A percentile compares a stretch with the other conserved stretches of the same genome.
Evolutionary conservation across 2,888 invertebrate genomes (phyloP).

Genomic region (Bombyx huttoni): DNA sequence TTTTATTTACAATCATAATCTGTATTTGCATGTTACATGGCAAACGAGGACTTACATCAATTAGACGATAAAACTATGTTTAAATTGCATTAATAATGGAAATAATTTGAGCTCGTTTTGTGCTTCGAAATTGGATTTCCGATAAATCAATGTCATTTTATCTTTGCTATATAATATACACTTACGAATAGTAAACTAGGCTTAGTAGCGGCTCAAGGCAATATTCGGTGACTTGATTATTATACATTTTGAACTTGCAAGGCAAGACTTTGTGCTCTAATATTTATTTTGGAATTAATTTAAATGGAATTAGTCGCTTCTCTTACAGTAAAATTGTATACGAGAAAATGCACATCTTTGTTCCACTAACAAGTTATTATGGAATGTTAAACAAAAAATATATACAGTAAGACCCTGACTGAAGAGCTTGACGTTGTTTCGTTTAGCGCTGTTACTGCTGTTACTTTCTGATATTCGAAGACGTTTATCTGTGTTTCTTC

Average conservation of each 20-base stretch:
- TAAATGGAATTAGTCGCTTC: not conserved
- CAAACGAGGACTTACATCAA: constrained; percentile 46
- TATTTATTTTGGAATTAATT: not conserved
- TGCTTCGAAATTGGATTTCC: constrained; percentile 4
- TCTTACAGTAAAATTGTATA: not conserved
- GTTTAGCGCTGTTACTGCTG: too few relatives aligned
- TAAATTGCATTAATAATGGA: constrained; percentile 9
- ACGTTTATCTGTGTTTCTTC: too few relatives aligned
- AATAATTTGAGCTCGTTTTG: constrained; percentile 14
- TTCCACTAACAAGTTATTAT: not conserved
- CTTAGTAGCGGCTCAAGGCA: not conserved
- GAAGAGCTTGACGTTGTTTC: too few relatives aligned
- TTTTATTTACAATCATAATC: constrained; percentile 28
- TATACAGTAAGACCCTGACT: too few relatives aligned
- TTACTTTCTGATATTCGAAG: too few relatives aligned
- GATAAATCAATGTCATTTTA: constrained; percentile 33
- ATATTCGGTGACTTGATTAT: not conserved
- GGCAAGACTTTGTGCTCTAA: not conserved
- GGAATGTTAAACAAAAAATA: not conserved
- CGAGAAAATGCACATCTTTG: too few relatives aligned
- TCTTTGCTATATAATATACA: constrained; percentile 15
- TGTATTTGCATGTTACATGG: constrained; percentile 57
- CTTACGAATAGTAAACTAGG: constrained; percentile 5
- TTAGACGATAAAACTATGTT: constrained; percentile 16
- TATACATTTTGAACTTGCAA: not conserved